Evolutionary conservation across 2,113 vertebrate genomes (phyloP), one percentile per base, ranked within the genome.

Genomic region (Panthera uncia): DNA sequence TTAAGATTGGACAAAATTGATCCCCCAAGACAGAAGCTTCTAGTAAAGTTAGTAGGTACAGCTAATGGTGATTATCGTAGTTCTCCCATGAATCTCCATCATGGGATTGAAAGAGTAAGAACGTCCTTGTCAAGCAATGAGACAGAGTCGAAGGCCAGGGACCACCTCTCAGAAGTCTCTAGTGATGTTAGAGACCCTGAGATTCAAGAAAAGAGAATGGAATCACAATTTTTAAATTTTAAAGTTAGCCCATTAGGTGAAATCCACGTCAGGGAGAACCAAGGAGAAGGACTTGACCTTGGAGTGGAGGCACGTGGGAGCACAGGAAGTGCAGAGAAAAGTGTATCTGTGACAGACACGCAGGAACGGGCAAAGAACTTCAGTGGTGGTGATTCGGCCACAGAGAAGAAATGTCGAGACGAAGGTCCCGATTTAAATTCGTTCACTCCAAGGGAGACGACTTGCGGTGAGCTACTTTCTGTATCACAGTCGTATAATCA

Each of bases 41-140:
- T 38, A 0, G 66, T 96, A 29, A 0, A 8, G 4, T 31, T 38
- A 57, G 80, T 96, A 33, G 97, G 93, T 45, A 2, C 79, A 74
- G 92, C 45, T 48, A 11, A 41, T 36, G 88, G 86, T 88, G 96
- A 97, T 90, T 50, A 87, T 90, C 14, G 23, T 33, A 85, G 31
- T 3, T 1, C 96, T 13, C n/a, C 95, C n/a, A 2, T 5, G 38
- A 3, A 29, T 23, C 61, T 97, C 91, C 8, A 0, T 19, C 15
- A 55, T 0, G 97, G 85, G 25, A 71, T 80, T 79, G 29, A 93
- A 57, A 84, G 96, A 57, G 89, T 93, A 1, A 96, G 80, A 96
- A 33, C 71, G 50, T 88, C 96, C 38, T 0, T 91, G 85, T 89
- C 68, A 11, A 87, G 86, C 92, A 63, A 0, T 89, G 61, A 7